Percentiles rank a stretch among this genome's conserved stretches.
phyloP scores from a whole-genome alignment of 2,113 vertebrate genomes.

The Sarotherodon lohbergeri region DNA sequence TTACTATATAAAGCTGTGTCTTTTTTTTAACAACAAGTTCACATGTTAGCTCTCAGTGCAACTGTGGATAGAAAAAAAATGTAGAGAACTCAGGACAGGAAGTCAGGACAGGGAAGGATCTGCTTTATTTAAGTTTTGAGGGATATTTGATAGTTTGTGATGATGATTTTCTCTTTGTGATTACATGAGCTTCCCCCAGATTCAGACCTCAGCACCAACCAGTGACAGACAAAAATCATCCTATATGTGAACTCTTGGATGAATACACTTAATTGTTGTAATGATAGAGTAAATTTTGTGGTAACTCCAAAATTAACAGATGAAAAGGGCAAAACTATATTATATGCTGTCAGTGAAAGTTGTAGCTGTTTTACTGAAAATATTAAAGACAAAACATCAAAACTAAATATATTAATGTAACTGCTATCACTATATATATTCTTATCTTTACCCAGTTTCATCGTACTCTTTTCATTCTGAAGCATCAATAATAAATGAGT shows the following conservation, averaged over 20 bases:
- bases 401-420: background rate
- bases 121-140: background rate
- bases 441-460: background rate
- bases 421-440: background rate
- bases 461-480: background rate
- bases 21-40: background rate
- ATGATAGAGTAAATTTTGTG: background rate
- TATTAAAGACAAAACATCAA: background rate
- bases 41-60: background rate
- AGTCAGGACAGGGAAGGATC: background rate
- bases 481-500: background rate
- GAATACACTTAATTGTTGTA: background rate
- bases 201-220: background rate
- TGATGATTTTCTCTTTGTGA: background rate
- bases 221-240: background rate
- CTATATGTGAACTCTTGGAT: background rate
- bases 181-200: background rate
- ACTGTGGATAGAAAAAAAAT: background rate
- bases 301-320: background rate
- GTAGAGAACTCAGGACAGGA: background rate
- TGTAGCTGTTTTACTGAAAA: background rate
- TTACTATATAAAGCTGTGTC: background rate
- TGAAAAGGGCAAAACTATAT: background rate
- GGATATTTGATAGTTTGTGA: background rate
- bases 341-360: background rate